Percentiles rank a stretch among this genome's conserved stretches.
These are phyloP conservation scores for Arbacia lixula DNA, from an alignment of 53 echinoderm and acorn worm species.

Conservation along the genomic window DNA sequence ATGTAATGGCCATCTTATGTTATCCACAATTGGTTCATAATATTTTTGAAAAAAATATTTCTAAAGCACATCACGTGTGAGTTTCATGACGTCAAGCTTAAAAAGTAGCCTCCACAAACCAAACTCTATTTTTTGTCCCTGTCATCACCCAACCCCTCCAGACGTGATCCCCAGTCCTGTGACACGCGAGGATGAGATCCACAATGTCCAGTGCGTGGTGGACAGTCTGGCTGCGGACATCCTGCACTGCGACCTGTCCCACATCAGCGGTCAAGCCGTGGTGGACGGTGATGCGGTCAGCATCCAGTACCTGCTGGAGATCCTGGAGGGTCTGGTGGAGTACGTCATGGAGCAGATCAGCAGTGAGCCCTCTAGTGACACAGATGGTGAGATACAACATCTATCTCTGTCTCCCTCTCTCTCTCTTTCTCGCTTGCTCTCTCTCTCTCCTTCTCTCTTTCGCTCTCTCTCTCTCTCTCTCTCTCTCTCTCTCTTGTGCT, in stretches of 20 bases:
- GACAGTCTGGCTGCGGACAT: constrained; percentile 78
- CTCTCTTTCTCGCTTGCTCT: too few relatives aligned
- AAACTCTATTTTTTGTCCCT: neutral
- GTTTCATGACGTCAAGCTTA: neutral
- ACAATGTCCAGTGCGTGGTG: constrained; percentile 82
- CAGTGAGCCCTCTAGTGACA: constrained; percentile 70
- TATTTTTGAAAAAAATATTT: neutral
- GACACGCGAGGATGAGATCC: constrained; percentile 83
- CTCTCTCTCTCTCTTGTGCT: too few relatives aligned
- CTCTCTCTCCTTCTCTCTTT: too few relatives aligned
- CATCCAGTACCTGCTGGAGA: constrained; percentile 84
- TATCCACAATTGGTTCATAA: neutral
- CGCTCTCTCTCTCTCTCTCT: too few relatives aligned
- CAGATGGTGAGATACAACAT: constrained; percentile 70
- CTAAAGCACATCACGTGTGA: neutral
- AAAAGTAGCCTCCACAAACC: neutral
- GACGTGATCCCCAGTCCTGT: constrained; percentile 55
- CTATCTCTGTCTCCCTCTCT: too few relatives aligned
- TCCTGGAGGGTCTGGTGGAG: constrained; percentile 79
- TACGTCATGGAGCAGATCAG: constrained; percentile 91
- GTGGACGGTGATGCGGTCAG: constrained; percentile 67
- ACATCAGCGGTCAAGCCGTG: constrained; percentile 83
- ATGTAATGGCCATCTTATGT: too few relatives aligned
- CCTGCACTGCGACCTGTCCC: constrained; percentile 83
- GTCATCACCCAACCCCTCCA: neutral